A percentile compares a stretch with the other conserved stretches of the same genome.
These are phyloP conservation scores for Trichomycterus rosablanca DNA, from an alignment of 2,113 vertebrate genomes.

Conservation along the genomic window DNA sequence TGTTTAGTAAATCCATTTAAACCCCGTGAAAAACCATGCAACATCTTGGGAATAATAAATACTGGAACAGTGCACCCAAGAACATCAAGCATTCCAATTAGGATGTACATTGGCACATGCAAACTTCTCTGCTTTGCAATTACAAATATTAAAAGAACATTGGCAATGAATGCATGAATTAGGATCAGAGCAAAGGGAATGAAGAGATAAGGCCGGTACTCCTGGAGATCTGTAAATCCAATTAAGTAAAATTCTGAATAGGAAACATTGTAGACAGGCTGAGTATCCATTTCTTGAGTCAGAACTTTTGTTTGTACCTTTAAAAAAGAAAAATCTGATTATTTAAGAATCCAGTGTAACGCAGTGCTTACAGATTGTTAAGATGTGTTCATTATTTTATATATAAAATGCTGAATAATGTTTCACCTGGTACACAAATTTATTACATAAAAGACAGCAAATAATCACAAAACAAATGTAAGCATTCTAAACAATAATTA, in stretches of 20 bases:
- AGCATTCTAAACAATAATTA: not conserved
- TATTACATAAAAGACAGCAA: not conserved
- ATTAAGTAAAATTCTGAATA: conserved; percentile 24
- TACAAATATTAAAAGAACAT: conserved; percentile 6
- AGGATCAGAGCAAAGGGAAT: conserved; percentile 26
- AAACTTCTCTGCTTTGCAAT: conserved; percentile 16
- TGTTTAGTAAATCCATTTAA: conserved; percentile 24
- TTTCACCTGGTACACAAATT: no score
- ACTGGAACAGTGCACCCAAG: conserved; percentile 11
- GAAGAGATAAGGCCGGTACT: conserved; percentile 9
- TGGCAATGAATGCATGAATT: conserved; percentile 13
- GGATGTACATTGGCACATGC: conserved; percentile 34
- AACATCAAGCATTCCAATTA: conserved; percentile 17
- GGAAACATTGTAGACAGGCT: conserved; percentile 14
- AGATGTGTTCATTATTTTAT: not conserved
- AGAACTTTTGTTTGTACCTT: not conserved
- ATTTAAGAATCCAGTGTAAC: no score
- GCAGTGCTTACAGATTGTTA: not conserved
- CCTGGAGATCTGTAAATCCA: conserved; percentile 27
- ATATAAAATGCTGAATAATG: not conserved
- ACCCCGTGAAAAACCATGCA: conserved; percentile 11
- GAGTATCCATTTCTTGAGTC: conserved; percentile 13
- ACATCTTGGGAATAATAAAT: conserved; percentile 17
- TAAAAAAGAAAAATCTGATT: not conserved
- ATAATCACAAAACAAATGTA: not conserved